phyloP scores from a whole-genome alignment of 2,797 vertebrate species.

The Mallotus villosus region DNA sequence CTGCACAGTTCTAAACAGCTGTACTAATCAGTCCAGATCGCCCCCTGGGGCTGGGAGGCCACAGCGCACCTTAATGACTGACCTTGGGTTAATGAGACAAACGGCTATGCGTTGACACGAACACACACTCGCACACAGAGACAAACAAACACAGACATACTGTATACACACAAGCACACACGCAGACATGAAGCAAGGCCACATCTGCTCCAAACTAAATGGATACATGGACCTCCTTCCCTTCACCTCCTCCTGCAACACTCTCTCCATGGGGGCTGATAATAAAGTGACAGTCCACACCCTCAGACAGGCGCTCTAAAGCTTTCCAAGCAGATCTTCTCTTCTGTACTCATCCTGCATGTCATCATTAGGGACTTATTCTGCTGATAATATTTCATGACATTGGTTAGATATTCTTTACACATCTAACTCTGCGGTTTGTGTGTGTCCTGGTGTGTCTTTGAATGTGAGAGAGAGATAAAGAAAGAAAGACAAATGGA shows the following conservation, averaged over 20 bases:
- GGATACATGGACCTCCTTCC: not conserved
- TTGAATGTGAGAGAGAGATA: not conserved
- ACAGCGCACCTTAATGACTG: slow-evolving; percentile 7
- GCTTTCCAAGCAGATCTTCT: not conserved
- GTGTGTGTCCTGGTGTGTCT: slow-evolving; percentile 40
- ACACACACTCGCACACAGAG: not conserved
- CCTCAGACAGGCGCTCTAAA: not conserved
- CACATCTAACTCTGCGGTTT: not conserved
- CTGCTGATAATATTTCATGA: not conserved
- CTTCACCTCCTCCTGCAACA: not conserved
- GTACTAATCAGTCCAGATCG: slow-evolving; percentile 12
- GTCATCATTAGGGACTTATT: not conserved
- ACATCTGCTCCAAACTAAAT: not conserved
- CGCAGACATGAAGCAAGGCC: not conserved
- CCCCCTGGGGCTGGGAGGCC: slow-evolving; percentile 6
- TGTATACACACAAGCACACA: slow-evolving; percentile 9
- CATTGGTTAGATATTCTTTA: not conserved
- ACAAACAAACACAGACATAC: not conserved
- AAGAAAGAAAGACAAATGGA: not conserved
- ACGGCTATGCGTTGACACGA: not conserved
- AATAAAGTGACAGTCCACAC: no score
- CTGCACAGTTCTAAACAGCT: slow-evolving; percentile 12
- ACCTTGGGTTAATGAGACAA: slow-evolving; percentile 11
- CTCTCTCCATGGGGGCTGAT: not conserved
- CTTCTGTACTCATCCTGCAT: not conserved